Conservation (phyloP, 2,113 vertebrate genomes). For the Oreochromis niloticus region DNA sequence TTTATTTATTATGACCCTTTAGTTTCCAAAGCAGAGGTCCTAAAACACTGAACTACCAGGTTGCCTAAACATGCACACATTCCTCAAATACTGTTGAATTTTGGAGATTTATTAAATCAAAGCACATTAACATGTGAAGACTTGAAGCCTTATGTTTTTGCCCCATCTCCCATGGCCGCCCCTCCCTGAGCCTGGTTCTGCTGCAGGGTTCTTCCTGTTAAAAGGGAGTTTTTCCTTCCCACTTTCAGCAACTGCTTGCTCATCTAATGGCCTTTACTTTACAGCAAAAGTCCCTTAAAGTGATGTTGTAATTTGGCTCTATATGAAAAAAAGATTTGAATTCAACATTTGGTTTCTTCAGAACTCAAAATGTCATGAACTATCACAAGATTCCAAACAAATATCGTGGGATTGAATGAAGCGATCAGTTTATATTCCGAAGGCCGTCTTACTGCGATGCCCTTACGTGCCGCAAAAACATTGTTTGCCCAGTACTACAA, state of each 20-base stretch:
- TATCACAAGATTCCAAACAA: neutral
- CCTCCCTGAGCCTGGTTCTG: too few species aligned
- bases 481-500: neutral
- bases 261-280: neutral
- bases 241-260: neutral
- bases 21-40: neutral
- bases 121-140: neutral
- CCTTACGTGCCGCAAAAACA: neutral
- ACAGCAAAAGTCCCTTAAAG: neutral
- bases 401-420: neutral
- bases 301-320: neutral
- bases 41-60: neutral
- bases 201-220: too few species aligned
- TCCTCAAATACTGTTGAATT: neutral
- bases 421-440: neutral
- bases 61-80: neutral
- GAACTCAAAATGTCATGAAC: neutral
- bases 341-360: neutral
- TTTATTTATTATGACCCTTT: neutral
- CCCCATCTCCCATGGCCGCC: too few species aligned
- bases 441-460: neutral
- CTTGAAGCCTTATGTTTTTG: neutral
- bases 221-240: too few species aligned
- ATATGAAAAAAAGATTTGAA: neutral
- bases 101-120: neutral